Conservation (phyloP, 1,140 invertebrate species). For the Drosophila rufa region DNA sequence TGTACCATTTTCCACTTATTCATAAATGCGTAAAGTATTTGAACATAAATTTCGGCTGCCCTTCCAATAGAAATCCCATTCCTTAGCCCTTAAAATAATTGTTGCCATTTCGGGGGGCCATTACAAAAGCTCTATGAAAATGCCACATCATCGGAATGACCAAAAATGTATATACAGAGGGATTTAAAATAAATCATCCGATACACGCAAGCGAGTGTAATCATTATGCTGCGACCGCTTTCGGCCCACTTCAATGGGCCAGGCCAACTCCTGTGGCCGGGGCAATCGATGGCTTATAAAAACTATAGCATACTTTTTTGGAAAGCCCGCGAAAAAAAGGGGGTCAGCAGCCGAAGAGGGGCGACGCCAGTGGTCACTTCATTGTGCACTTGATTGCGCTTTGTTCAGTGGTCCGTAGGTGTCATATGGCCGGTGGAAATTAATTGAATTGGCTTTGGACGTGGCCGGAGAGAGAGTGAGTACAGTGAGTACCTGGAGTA, state of each 20-base stretch:
- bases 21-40: not conserved
- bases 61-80: not conserved
- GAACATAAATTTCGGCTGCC: not conserved
- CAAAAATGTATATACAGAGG: slow-evolving; percentile 25
- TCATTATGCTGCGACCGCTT: slow-evolving; percentile 39
- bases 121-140: slow-evolving; percentile 14
- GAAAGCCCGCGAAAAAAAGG: slow-evolving; percentile 10
- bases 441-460: slow-evolving; percentile 80
- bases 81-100: slow-evolving; percentile 14
- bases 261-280: slow-evolving; percentile 19
- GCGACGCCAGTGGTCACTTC: slow-evolving; percentile 25
- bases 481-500: slow-evolving; percentile 47
- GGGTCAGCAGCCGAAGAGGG: slow-evolving; percentile 2
- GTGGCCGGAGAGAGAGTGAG: slow-evolving; percentile 34
- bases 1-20: not conserved
- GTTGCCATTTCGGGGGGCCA: not conserved
- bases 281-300: slow-evolving; percentile 47
- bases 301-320: slow-evolving; percentile 40
- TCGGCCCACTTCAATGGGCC: slow-evolving; percentile 28
- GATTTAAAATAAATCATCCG: slow-evolving; percentile 49
- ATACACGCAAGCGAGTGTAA: slow-evolving; percentile 28
- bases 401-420: slow-evolving; percentile 77
- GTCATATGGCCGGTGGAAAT: slow-evolving; percentile 79
- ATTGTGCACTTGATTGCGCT: slow-evolving; percentile 62
- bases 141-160: slow-evolving; percentile 29